phyloP scores from a whole-genome alignment of 2,888 invertebrate genomes.

The Alitta virens region DNA sequence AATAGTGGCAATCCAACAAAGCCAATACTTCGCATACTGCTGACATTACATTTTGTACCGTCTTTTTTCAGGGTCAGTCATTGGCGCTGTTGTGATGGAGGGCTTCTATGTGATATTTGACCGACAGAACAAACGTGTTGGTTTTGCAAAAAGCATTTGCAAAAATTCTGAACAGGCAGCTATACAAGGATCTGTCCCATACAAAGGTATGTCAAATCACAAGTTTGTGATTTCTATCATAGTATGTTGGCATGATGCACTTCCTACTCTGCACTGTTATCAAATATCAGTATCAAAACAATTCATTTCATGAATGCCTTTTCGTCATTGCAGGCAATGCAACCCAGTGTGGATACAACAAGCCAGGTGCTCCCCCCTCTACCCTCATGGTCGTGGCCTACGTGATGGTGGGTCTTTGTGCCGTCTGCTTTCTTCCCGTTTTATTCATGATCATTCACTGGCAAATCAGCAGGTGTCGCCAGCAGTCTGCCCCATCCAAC shows the following conservation, averaged over 20 bases:
- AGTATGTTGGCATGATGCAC: no score
- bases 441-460: slow-evolving; percentile 39
- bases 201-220: slow-evolving; percentile 14
- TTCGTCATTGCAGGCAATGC: slow-evolving; percentile 34
- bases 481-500: no score
- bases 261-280: no score
- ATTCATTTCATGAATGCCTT: background rate
- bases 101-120: slow-evolving; percentile 57
- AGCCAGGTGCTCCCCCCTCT: slow-evolving; percentile 25
- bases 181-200: slow-evolving; percentile 11
- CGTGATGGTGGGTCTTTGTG: slow-evolving; percentile 46
- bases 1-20: no score
- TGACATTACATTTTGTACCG: no score
- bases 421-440: slow-evolving; percentile 41
- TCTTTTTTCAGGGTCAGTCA: slow-evolving; percentile 44
- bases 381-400: slow-evolving; percentile 44
- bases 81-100: slow-evolving; percentile 57
- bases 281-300: slow-evolving; percentile 24
- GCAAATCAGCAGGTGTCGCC: slow-evolving; percentile 20
- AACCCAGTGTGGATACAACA: slow-evolving; percentile 42
- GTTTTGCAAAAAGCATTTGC: slow-evolving; percentile 53
- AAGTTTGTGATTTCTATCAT: no score
- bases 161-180: background rate
- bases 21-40: no score
- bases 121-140: slow-evolving; percentile 45